Evolutionary conservation across 2,797 vertebrate genomes (phyloP), one percentile per base, ranked within the genome.

Genomic region (Schizopygopsis pylzovi): DNA sequence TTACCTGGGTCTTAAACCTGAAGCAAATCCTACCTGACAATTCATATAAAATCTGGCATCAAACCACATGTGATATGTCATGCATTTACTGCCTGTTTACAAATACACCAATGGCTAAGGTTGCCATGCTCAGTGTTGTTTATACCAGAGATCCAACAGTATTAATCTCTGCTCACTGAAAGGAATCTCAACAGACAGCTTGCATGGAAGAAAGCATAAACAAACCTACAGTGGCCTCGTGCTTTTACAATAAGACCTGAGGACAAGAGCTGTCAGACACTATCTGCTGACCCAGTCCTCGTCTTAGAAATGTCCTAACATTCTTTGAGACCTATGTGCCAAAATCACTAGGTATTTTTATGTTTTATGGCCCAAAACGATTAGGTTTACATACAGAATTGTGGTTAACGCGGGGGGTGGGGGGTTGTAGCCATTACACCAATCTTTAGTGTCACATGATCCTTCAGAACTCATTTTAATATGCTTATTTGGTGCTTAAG

Each of bases 161-260:
- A 87, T 87, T 89, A 79, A 87, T 89, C 86, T 85, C 39, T 80
- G 41, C 63, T 79, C 83, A 81, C 72, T 78, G 45, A 88, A 56
- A 59, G 33, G 10, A 89, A 90, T 89, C 72, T 67, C 68, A 90
- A 87, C 76, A 87, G 90, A 89, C 90, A 88, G 86, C 52, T 80
- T 86, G 82, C 67, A 85, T 88, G 75, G n/a, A 87, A 63, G 54
- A 84, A 77, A 85, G 77, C 72, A 65, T 89, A 90, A 91, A 90
- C 85, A 90, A 87, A 77, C 39, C 82, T 20, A 82, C 49, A 75
- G 41, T 47, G 63, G 65, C 39, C 43, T 68, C 67, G 45, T 80
- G 76, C 86, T 79, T 85, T 82, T 78, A 68, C 78, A 77, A 71
- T 43, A 54, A 87, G n/a, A 65, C 81, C 61, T 15, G 80, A 70